phyloP scores from a whole-genome alignment of 1,140 invertebrate genomes.

The Hetaerina americana region DNA sequence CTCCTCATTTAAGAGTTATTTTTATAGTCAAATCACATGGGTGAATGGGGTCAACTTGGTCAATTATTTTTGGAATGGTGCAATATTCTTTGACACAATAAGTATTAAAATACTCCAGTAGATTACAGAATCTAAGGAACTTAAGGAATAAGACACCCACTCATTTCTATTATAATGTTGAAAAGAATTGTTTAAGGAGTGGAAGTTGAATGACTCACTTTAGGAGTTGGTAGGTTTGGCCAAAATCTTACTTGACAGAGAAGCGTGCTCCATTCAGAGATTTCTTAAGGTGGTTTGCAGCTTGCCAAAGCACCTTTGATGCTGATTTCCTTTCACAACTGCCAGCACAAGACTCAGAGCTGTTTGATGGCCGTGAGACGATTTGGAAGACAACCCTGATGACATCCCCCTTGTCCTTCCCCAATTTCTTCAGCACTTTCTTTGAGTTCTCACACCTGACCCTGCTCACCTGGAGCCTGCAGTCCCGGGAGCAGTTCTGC shows the following conservation, averaged over 20 bases:
- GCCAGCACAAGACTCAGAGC: not conserved
- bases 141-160: too few relatives aligned
- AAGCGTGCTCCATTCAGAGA: not conserved
- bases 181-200: too few relatives aligned
- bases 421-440: not conserved
- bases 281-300: not conserved
- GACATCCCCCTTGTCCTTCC: not conserved
- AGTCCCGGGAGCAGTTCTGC: not conserved
- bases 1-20: too few relatives aligned
- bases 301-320: not conserved
- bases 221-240: too few relatives aligned
- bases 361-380: not conserved
- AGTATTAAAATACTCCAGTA: too few relatives aligned
- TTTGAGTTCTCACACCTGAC: not conserved
- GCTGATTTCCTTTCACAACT: not conserved
- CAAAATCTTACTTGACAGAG: not conserved
- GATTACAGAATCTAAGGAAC: too few relatives aligned
- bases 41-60: too few relatives aligned
- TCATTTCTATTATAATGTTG: too few relatives aligned
- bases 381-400: not conserved
- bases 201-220: too few relatives aligned
- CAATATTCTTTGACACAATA: too few relatives aligned
- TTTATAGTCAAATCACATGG: too few relatives aligned
- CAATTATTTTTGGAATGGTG: too few relatives aligned
- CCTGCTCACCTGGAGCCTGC: not conserved